A percentile compares a stretch with the other conserved stretches of the same genome.
Evolutionary conservation across 1,140 invertebrate genomes (phyloP).

Genomic region (Pseudomyrmex dendroicus): DNA sequence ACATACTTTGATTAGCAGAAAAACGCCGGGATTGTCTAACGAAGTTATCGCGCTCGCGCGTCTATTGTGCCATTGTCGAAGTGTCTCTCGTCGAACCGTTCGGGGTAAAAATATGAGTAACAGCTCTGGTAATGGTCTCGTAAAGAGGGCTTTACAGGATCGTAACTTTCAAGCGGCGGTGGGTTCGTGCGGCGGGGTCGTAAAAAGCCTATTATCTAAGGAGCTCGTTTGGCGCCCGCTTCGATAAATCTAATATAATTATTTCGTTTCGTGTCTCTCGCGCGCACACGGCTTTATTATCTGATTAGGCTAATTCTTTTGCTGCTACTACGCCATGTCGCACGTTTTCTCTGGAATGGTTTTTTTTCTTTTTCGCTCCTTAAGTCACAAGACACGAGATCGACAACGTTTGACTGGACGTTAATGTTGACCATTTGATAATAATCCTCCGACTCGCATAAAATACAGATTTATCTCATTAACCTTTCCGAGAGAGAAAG

Average conservation of each 20-base stretch:
- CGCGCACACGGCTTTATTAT: conserved; percentile 22
- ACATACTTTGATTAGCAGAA: conserved; percentile 8
- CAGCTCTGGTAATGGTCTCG: conserved; percentile 73
- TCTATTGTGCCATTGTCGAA: conserved; percentile 59
- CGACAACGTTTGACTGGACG: not conserved
- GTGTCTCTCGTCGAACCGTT: conserved; percentile 65
- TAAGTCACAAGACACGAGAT: not conserved
- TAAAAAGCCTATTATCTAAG: conserved; percentile 76
- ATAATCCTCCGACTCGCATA: too few species aligned
- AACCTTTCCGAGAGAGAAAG: not conserved
- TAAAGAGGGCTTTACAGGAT: conserved; percentile 76
- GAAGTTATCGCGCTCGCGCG: conserved; percentile 29
- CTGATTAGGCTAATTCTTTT: conserved; percentile 35
- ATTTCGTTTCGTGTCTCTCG: conserved; percentile 57
- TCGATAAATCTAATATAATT: conserved; percentile 73
- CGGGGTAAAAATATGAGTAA: conserved; percentile 73
- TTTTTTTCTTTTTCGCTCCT: not conserved
- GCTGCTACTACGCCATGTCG: not conserved
- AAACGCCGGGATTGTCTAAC: conserved; percentile 1
- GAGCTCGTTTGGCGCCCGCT: conserved; percentile 62
- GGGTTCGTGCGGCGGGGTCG: conserved; percentile 66
- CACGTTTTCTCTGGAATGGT: not conserved
- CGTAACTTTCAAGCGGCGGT: conserved; percentile 73
- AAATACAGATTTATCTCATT: too few species aligned
- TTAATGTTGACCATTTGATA: too few species aligned